A percentile compares a stretch with the other conserved stretches of the same genome.
phyloP scores from a whole-genome alignment of 2,888 invertebrate species.

The Scrobipalpa costella region DNA sequence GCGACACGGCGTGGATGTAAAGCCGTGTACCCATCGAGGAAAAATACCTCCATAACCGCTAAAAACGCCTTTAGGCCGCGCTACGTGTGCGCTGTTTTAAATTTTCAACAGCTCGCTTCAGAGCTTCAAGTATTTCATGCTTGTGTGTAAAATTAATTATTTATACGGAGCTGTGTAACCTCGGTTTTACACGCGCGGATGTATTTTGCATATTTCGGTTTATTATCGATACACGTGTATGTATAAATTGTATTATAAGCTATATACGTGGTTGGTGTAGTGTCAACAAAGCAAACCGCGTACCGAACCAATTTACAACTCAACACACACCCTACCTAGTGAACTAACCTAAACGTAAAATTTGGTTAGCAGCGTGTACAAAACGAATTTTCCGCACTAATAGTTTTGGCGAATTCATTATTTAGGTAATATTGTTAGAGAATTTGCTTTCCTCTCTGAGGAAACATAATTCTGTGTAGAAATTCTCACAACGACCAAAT shows the following conservation, averaged over 20 bases:
- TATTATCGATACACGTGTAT: conserved; percentile 17
- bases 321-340: conserved; percentile 14
- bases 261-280: not conserved
- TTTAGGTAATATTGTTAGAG: not conserved
- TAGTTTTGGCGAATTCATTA: conserved; percentile 4
- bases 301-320: conserved; percentile 6
- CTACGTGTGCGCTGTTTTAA: conserved; percentile 54
- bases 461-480: not conserved
- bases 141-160: conserved; percentile 72
- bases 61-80: conserved; percentile 47
- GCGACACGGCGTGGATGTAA: conserved; percentile 25
- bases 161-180: conserved; percentile 42
- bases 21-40: conserved; percentile 32
- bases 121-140: conserved; percentile 48
- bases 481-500: not conserved
- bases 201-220: conserved; percentile 25
- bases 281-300: conserved; percentile 4
- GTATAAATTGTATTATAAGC: not conserved
- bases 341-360: conserved; percentile 9
- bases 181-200: not conserved
- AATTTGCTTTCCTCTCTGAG: not conserved
- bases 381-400: conserved; percentile 18
- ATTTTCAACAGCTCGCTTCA: conserved; percentile 58
- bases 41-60: conserved; percentile 49
- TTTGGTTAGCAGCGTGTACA: conserved; percentile 9